Evolutionary conservation across 2,888 invertebrate species (phyloP), one percentile per base, ranked within the genome.

Genomic region (Platerodrilus igneus): DNA sequence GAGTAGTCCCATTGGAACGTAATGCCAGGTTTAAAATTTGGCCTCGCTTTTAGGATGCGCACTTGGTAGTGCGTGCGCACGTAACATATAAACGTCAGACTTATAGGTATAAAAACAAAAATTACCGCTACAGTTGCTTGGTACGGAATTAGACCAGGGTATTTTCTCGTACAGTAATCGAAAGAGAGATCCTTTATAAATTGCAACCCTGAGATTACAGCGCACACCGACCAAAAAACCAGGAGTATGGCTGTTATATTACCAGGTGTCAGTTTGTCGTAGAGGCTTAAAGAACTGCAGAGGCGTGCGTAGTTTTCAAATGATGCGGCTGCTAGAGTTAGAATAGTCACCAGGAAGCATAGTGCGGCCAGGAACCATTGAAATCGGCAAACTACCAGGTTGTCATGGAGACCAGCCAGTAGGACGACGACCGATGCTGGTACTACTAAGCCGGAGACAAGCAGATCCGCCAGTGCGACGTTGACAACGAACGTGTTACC

Each of bases 401-500:
- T 72, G 43, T 79, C 77, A 39, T 73, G 71, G 7, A 74, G 60
- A 1, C 79, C 81, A 0, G 85, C 81, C 9, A 86, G 67, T 20
- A 86, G 74, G 0, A 83, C 78, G 3, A 84, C 78, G 0, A 79
- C 78, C 0, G 82, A 78, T 0, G 79, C 74, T 0, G 86, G 84
- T 52, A 86, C 76, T 21, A 86, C 79, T 7, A 78, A 59, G 1
- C 78, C 76, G 0, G 85, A 82, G 6, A 86, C 74, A 10, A 86
- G 64, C 29, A 86, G 66, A 57, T 87, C 87, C 1, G 84, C 78
- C 34, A 86, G 55, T 0, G 86, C 86, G 14, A 82, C 74, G 66
- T 79, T 81, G 45, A 79, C 82, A 47, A 83, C 68, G 62, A 80
- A 81, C 16, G 80, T 75, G 64, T 83, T 83, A 31, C 82, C 83